Evolutionary conservation across 2,113 vertebrate species (phyloP).

Genomic region (Bubalus kerabau): DNA sequence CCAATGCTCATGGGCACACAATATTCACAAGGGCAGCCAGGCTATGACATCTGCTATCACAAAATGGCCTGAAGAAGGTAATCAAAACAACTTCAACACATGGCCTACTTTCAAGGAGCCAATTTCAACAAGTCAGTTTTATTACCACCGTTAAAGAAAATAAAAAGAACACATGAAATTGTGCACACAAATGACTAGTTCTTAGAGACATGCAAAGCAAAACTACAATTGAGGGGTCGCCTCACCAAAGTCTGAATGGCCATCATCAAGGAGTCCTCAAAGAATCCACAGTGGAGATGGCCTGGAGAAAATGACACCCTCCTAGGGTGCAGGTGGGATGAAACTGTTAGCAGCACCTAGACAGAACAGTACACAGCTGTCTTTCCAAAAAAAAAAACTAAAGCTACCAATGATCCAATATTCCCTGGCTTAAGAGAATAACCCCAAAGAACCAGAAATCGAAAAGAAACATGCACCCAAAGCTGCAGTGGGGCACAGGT

Average conservation of each 20-base stretch:
- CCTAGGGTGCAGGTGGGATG: background rate
- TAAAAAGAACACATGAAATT: background rate
- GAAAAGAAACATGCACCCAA: background rate
- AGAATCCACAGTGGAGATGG: background rate
- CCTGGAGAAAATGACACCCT: background rate
- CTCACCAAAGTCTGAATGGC: background rate
- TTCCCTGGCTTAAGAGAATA: background rate
- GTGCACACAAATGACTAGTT: background rate
- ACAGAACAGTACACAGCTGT: background rate
- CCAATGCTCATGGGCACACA: background rate
- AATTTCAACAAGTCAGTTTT: background rate
- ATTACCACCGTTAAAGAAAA: background rate
- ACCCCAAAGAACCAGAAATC: background rate
- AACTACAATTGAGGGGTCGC: background rate
- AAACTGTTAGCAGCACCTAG: background rate
- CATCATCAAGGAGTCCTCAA: background rate
- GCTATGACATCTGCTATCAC: background rate
- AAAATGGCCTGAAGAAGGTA: background rate
- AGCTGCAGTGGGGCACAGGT: background rate
- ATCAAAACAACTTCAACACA: background rate
- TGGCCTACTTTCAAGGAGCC: background rate
- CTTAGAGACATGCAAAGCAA: background rate
- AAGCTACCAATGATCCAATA: background rate
- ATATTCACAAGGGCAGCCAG: background rate
- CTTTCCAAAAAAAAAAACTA: background rate